Evolutionary conservation across 2,113 vertebrate species (phyloP), one percentile per base, ranked within the genome.

Genomic region (Campylomormyrus tamandua): DNA sequence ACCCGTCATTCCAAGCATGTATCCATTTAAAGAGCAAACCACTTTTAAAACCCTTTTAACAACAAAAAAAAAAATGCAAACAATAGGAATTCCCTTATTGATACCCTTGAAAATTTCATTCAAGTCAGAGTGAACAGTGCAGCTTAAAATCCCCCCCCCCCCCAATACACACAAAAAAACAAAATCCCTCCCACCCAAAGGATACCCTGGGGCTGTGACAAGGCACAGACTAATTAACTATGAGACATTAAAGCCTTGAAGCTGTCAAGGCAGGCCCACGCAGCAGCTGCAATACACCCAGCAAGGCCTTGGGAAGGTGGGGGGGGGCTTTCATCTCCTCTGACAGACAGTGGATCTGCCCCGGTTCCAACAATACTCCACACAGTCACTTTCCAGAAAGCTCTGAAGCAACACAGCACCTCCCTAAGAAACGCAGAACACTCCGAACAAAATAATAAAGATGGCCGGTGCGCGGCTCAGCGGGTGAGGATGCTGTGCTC

Each of bases 211-310:
- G 89, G 89, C 62, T 31, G 58, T 77, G 89, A 87, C 62, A 49
- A 74, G 89, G 58, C 86, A 90, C 11, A 87, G 85, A 87, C 46
- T 87, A 90, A 90, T 90, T 87, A 90, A 90, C 84, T 52, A 48
- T 19, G 84, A 90, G 62, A 90, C 58, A 87, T 80, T 87, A 87
- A 90, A 90, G 62, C 46, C 56, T 15, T 7, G 89, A 77, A 66
- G 50, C 19, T 3, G 42, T 46, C 10, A n/a, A 27, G 56, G 24
- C 58, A 39, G 27, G 48, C 89, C 89, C 84, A 74, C 56, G 46
- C 24, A 84, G 45, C 45, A n/a, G 48, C 48, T 52, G 50, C 27
- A 53, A 21, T 15, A 87, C 48, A 52, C n/a, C 85, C 27, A 52
- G 31, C 70, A 77, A 77, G 15, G 31, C 70, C 35, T 39, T 39